phyloP scores from a whole-genome alignment of 2,113 vertebrate genomes.

The Bufo bufo region DNA sequence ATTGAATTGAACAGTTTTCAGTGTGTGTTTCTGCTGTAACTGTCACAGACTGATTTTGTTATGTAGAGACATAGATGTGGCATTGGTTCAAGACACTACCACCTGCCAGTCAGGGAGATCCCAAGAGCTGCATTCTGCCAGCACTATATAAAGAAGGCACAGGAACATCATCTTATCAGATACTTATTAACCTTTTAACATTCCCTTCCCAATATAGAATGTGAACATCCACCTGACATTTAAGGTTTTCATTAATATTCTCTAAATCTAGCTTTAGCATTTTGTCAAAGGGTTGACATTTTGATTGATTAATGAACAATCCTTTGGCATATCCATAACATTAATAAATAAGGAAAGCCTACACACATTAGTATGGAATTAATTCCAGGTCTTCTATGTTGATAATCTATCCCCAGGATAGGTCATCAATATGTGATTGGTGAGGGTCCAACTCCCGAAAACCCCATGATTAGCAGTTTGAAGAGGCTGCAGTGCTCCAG shows the following conservation, averaged over 20 bases:
- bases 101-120: slow-evolving; percentile 31
- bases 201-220: slow-evolving; percentile 11
- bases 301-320: neutral
- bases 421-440: no score
- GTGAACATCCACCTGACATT: neutral
- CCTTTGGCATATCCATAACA: neutral
- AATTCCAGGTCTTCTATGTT: no score
- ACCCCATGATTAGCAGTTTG: no score
- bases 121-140: slow-evolving; percentile 32
- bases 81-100: slow-evolving; percentile 12
- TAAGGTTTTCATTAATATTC: neutral
- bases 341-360: neutral
- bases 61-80: neutral
- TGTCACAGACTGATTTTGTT: neutral
- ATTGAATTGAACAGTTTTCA: no score
- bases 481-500: no score
- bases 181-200: slow-evolving; percentile 25
- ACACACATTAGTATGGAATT: neutral
- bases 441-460: no score
- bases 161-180: neutral
- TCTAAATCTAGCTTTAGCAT: neutral
- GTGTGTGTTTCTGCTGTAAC: no score
- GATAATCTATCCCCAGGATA: no score
- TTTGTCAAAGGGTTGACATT: neutral
- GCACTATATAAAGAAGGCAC: slow-evolving; percentile 1